These are phyloP conservation scores for Anser cygnoides DNA, from an alignment of 2,113 vertebrate genomes.

Conservation along the genomic window DNA sequence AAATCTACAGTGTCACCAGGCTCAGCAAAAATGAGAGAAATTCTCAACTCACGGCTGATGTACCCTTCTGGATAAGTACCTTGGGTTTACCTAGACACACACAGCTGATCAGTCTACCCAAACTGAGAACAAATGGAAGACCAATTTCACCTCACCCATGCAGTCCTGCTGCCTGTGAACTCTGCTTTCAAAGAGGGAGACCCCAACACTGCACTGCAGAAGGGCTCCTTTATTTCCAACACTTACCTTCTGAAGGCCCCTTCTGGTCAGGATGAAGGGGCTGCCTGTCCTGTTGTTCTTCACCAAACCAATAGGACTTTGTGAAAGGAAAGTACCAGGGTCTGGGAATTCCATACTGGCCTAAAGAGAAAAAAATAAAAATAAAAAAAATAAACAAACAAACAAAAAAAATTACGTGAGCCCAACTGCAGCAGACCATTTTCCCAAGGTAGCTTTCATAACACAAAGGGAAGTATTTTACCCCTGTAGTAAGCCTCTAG, in stretches of 20 bases:
- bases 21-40: not conserved
- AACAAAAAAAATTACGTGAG: not conserved
- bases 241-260: constrained; percentile 82
- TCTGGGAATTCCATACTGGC: constrained; percentile 95
- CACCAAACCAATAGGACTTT: constrained; percentile 94
- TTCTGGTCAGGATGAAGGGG: constrained; percentile 71
- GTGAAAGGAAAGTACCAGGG: constrained; percentile 95
- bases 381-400: too few species aligned
- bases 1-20: not conserved
- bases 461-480: not conserved
- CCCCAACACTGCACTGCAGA: not conserved
- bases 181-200: not conserved
- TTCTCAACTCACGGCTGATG: not conserved
- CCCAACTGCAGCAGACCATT: not conserved
- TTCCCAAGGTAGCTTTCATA: not conserved
- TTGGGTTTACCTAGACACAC: not conserved
- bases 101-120: not conserved
- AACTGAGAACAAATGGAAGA: not conserved
- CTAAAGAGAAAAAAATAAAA: constrained; percentile 69
- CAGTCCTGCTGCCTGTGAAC: not conserved
- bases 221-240: not conserved
- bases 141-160: not conserved
- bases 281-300: constrained; percentile 75
- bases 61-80: not conserved
- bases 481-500: not conserved